Conservation (phyloP, 2,888 invertebrate species). For the Galeruca laticollis region DNA sequence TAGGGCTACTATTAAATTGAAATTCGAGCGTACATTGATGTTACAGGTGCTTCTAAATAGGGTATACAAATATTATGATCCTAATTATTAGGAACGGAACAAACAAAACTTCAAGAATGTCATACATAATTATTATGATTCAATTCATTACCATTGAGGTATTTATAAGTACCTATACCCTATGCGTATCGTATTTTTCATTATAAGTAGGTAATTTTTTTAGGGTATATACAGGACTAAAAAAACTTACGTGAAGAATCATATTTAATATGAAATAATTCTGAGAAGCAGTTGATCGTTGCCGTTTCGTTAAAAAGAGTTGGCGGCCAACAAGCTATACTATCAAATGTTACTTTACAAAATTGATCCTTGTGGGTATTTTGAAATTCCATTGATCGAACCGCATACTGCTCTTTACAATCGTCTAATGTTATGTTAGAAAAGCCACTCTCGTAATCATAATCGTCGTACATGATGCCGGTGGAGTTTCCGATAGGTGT, state of each 20-base stretch:
- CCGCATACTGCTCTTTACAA: slow-evolving; percentile 49
- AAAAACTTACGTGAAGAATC: slow-evolving; percentile 84
- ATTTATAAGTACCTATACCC: too few species aligned
- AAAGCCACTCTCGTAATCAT: neutral
- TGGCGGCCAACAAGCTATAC: slow-evolving; percentile 85
- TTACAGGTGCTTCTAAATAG: too few species aligned
- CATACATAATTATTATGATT: too few species aligned
- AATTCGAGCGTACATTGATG: too few species aligned
- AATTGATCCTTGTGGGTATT: slow-evolving; percentile 54
- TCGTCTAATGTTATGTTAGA: slow-evolving; percentile 47
- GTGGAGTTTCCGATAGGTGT: neutral
- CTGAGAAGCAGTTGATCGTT: slow-evolving; percentile 81
- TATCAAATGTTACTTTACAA: slow-evolving; percentile 81
- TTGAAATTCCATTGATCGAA: slow-evolving; percentile 46
- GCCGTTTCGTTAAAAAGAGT: slow-evolving; percentile 78
- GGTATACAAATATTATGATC: too few species aligned
- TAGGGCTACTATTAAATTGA: too few species aligned
- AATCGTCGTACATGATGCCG: neutral
- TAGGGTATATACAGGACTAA: too few species aligned
- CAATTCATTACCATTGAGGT: too few species aligned
- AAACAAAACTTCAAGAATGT: too few species aligned
- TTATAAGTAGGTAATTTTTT: too few species aligned
- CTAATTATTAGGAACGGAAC: too few species aligned
- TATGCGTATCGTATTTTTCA: too few species aligned
- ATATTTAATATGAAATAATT: slow-evolving; percentile 82